Evolutionary conservation across 2,797 vertebrate genomes (phyloP), one percentile per base, ranked within the genome.

Genomic region (Adelosebastes latens): DNA sequence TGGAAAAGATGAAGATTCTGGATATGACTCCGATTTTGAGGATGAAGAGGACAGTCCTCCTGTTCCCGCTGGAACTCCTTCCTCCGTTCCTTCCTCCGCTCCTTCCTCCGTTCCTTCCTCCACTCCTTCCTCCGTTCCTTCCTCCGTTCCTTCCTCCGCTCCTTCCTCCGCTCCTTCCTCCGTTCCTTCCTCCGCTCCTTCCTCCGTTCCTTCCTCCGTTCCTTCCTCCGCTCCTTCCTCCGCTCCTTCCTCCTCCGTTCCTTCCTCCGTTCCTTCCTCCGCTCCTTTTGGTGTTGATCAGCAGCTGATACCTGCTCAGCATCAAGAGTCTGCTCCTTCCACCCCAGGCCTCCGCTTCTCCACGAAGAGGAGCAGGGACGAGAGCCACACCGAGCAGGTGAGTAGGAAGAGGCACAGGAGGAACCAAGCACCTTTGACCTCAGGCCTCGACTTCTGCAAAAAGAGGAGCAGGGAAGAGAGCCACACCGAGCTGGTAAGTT

Each of bases 161-260:
- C 36, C 4, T 39, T 13, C 36, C 36, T 0, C 5, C 12, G 1
- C 0, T 42, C 14, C 39, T 42, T 16, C 34, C 16, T 0, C 2
- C 42, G 1, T 0, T 46, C 42, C 16, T 46, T 2, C 6, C 6
- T 2, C 16, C 16, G 3, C 0, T 46, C 42, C 42, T 46, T 2
- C 36, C 36, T 7, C 29, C 3, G 5, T 0, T 61, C 10, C 18
- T 29, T 12, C 56, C 12, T 0, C 13, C 36, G 11, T 0, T 36
- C 34, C 4, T 12, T 36, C 34, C 9, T 1, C 32, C 4, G 34
- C 0, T 36, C 34, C 11, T 36, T 29, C 27, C 27, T 29, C 5
- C 4, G 27, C 31, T 31, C 6, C 29, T 31, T 10, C 36, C 7
- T 39, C 36, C 36, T 1, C 36, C 36, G 12, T 2, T 36, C 36